phyloP scores from a whole-genome alignment of 2,888 invertebrate genomes.

The Sympetrum striolatum region DNA sequence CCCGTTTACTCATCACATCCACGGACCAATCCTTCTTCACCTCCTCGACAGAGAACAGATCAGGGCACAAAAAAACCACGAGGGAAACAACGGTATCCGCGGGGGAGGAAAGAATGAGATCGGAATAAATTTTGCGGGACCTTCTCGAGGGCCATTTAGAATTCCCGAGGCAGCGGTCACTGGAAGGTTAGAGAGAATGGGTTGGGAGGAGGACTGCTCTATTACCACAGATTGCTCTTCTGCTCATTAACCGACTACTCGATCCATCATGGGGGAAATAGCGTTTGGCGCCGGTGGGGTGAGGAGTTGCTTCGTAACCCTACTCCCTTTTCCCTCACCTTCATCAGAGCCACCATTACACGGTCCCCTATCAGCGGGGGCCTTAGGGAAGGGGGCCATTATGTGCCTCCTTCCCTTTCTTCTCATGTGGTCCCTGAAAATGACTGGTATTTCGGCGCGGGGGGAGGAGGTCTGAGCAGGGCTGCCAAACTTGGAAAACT shows the following conservation, averaged over 20 bases:
- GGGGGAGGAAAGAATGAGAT: not conserved
- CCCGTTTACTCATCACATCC: not conserved
- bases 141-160: not conserved
- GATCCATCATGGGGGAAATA: constrained; percentile 39
- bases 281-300: constrained; percentile 26
- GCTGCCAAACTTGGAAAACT: not conserved
- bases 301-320: constrained; percentile 22
- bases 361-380: not conserved
- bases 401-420: not conserved
- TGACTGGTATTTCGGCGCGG: not conserved
- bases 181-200: not conserved
- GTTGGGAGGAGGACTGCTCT: constrained; percentile 2
- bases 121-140: not conserved
- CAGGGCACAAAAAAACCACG: not conserved
- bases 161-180: not conserved
- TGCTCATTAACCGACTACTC: constrained; percentile 36
- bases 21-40: not conserved
- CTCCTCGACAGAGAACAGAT: not conserved
- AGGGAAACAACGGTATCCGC: not conserved
- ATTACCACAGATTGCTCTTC: constrained; percentile 34
- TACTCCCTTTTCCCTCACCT: constrained; percentile 8
- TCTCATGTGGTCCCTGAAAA: constrained; percentile 7
- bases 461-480: not conserved
- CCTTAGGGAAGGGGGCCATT: not conserved
- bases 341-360: constrained; percentile 26